Evolutionary conservation across 2,113 vertebrate species (phyloP).

Genomic region (Thryonomys swinderianus): DNA sequence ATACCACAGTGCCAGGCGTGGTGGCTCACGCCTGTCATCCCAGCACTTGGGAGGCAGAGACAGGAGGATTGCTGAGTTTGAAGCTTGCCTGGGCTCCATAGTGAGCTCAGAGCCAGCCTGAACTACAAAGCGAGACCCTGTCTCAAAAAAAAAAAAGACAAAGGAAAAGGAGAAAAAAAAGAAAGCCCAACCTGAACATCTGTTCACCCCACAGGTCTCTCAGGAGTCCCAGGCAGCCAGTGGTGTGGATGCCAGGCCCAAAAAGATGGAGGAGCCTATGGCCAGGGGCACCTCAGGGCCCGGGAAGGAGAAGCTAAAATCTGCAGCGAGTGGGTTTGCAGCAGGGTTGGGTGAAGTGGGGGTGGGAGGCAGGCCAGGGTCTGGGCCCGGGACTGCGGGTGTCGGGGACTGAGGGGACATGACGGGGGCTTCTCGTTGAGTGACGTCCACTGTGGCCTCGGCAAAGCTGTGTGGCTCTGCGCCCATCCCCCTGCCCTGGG

Average conservation of each 20-base stretch:
- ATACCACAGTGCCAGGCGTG: too few species aligned
- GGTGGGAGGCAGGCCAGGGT: too few species aligned
- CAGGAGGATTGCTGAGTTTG: too few species aligned
- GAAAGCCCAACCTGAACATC: background rate
- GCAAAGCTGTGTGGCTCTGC: background rate
- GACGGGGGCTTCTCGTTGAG: background rate
- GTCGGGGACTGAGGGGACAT: too few species aligned
- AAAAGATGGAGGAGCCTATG: slow-evolving; percentile 44
- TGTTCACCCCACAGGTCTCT: background rate
- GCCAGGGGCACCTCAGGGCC: background rate
- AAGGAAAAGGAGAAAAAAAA: background rate
- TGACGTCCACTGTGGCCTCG: background rate
- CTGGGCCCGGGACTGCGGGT: background rate
- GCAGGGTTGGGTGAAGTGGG: background rate
- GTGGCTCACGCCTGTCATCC: too few species aligned
- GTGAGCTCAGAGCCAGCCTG: too few species aligned
- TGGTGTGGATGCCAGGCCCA: background rate
- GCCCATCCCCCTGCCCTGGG: rapidly evolving
- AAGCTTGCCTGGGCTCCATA: too few species aligned
- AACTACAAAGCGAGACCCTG: too few species aligned
- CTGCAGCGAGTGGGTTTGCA: slow-evolving; percentile 32
- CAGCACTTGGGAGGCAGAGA: too few species aligned
- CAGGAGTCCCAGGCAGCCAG: background rate
- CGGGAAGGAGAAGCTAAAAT: slow-evolving; percentile 25
- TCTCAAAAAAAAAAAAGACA: background rate